Evolutionary conservation across 2,113 vertebrate species (phyloP), one percentile per base, ranked within the genome.

Genomic region (Oreochromis spilurus): DNA sequence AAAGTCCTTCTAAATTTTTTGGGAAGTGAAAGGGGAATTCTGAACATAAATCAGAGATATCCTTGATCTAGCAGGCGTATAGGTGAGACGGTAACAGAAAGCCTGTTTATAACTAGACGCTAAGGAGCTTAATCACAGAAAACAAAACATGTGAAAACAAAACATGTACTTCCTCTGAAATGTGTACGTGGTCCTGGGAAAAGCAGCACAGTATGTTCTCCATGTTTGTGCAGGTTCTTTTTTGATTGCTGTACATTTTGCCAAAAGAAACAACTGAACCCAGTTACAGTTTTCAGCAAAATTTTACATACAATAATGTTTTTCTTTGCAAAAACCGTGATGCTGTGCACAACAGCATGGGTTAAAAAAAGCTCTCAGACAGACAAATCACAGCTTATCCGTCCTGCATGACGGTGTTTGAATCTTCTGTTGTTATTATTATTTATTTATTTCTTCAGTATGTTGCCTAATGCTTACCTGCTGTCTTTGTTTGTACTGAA

Each of bases 91-190:
- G 78, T 48, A 26, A 16, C 45, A 62, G 67, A 79, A 77, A 16
- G 29, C 7, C 21, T 10, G 55, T 79, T 77, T 70, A 36, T 75
- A 45, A 82, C 54, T 79, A 92, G 82, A 85, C 9, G 60, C 57
- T 31, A 19, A 85, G 80, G 88, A 87, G 85, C 92, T 92, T 84
- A 86, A 92, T 91, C 83, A 87, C 88, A 89, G 85, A 92, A 94
- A 94, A 92, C 89, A 94, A 94, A 94, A 93, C 94, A 93, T 60
- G 72, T 19, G 85, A 92, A 94, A 94, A 92, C 89, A 94, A 94
- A 94, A 93, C 94, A 93, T 60, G 72, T 19, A 85, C 93, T 95
- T 95, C 95, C 92, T 90, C 19, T 89, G 60, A 34, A 70, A n/a
- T 86, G 72, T 40, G 80, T 83, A 81, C 17, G n/a, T 87, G 89